Conservation (phyloP, 2,888 invertebrate species). For the Sympetrum striolatum region DNA sequence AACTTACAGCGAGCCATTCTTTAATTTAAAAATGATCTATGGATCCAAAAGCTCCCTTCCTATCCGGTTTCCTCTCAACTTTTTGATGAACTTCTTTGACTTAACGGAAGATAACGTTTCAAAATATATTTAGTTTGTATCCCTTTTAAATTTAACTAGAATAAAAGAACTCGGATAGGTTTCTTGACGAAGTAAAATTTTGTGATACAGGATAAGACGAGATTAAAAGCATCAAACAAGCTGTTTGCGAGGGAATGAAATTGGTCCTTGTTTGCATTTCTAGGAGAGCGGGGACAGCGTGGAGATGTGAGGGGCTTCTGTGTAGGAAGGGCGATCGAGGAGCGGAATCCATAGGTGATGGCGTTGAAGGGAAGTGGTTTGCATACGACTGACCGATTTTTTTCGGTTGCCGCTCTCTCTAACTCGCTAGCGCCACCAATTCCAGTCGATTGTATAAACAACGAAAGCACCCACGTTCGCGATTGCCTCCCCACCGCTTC, state of each 20-base stretch:
- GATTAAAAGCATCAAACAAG: neutral
- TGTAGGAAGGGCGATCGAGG: neutral
- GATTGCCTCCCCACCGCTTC: too few relatives aligned
- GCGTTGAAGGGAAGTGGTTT: neutral
- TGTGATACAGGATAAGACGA: neutral
- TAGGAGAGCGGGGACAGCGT: neutral
- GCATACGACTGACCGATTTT: constrained; percentile 14
- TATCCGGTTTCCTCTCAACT: too few relatives aligned
- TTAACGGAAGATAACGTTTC: too few relatives aligned
- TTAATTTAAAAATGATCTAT: too few relatives aligned
- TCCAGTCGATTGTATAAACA: constrained; percentile 36
- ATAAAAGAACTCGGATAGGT: too few relatives aligned
- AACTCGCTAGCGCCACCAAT: neutral
- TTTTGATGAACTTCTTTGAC: too few relatives aligned
- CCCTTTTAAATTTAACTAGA: too few relatives aligned
- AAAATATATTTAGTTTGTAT: too few relatives aligned
- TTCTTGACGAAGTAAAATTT: too few relatives aligned
- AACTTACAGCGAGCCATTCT: too few relatives aligned
- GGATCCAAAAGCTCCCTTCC: too few relatives aligned
- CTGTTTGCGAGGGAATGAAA: neutral
- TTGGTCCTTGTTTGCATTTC: constrained; percentile 22
- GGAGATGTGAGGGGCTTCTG: neutral
- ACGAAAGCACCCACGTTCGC: neutral
- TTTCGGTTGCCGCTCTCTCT: neutral
- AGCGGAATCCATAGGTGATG: neutral